Base-by-base conservation (phyloP, 2,113 vertebrate species). In the Cnemophilus loriae region DNA sequence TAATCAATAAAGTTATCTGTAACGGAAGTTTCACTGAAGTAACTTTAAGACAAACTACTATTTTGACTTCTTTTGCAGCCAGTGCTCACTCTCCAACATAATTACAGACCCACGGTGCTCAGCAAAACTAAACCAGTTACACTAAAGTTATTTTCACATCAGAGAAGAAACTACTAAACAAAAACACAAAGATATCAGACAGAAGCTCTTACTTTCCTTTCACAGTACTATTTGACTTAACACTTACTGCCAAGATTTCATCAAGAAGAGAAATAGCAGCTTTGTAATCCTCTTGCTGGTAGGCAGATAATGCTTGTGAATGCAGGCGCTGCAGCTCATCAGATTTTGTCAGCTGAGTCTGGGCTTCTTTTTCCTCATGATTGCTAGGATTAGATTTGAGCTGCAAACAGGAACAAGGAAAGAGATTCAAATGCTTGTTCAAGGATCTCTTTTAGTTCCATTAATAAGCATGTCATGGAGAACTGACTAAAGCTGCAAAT, bases 281-380 rank as follows among this genome's bases (percentile, higher is more conserved):
- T 74, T 64, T 8, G 3, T 99, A 99, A 93, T 99, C 99, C 50
- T 97, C 95, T 69, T 80, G 89, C 35, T 96, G 67, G 84, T 98
- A 99, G 95, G 98, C 98, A 59, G 61, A 85, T 22, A 94, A 97
- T 3, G 98, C 98, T 89, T 99, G 97, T 37, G 98, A 97, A 89
- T 98, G 98, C 73, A 99, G 95, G 49, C 98, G 98, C 95, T 99
- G 99, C 75, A 99, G 98, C 96, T 99, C 99, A 96, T 99, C 98
- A 4, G 99, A 98, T 95, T 99, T 99, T 35, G 84, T 95, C 84
- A 99, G 98, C 90, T 99, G 99, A 90, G 97, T 94, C n/a, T 98
- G 97, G 47, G 99, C 99, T 96, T 99, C 99, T 88, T 95, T 98
- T 90, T 99, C 98, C 90, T 99, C 99, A 84, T 98, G 98, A 93